These are phyloP conservation scores for Ceramica pisi DNA, from an alignment of 2,888 invertebrate genomes.

Conservation along the genomic window DNA sequence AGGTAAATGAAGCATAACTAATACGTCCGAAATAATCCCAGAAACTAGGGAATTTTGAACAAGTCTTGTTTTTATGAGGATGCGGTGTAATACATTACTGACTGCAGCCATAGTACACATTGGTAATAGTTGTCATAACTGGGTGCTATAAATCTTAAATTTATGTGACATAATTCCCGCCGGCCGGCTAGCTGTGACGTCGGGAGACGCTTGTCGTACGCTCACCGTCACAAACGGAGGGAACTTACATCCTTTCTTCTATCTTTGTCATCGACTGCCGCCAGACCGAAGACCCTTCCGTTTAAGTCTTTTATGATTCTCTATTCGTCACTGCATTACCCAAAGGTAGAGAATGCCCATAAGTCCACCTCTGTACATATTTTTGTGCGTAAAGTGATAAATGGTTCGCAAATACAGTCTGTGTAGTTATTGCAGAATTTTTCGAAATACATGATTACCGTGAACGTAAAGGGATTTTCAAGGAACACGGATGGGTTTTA, in stretches of 20 bases:
- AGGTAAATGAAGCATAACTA: slow-evolving; percentile 12
- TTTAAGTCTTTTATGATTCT: neutral
- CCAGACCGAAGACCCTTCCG: neutral
- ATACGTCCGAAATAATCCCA: neutral
- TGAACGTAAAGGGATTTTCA: no score
- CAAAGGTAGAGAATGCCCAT: no score
- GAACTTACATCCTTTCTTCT: neutral
- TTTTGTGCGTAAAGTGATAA: no score
- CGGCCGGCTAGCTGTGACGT: neutral
- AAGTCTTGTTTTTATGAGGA: slow-evolving; percentile 38
- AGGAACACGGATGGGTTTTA: no score
- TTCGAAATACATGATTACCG: no score
- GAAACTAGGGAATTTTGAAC: neutral
- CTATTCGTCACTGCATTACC: no score
- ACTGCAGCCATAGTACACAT: slow-evolving; percentile 22
- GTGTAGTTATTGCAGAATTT: no score
- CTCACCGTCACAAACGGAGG: neutral
- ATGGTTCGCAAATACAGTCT: neutral
- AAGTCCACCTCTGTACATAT: no score
- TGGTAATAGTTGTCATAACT: slow-evolving; percentile 38
- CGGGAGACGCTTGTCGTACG: neutral
- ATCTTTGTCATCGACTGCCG: neutral
- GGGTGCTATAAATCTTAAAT: slow-evolving; percentile 28
- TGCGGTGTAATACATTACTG: slow-evolving; percentile 23
- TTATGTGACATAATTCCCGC: slow-evolving; percentile 14